Percentiles rank a stretch among this genome's conserved stretches.
These are phyloP conservation scores for Holocentrus rufus DNA, from an alignment of 2,797 vertebrate genomes.

Conservation along the genomic window DNA sequence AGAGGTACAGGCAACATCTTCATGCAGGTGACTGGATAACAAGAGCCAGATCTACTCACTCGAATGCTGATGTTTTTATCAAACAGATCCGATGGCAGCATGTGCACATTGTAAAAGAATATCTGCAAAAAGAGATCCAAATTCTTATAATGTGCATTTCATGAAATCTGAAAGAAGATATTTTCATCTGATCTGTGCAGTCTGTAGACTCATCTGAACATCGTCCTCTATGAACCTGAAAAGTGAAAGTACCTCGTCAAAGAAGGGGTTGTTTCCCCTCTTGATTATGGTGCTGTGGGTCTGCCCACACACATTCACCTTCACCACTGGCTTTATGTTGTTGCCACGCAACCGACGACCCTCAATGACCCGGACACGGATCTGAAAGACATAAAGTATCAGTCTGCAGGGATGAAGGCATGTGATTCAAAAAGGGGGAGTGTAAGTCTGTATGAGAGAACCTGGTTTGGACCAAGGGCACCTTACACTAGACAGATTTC, in stretches of 20 bases:
- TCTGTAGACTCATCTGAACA: background rate
- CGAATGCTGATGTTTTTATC: constrained; percentile 91
- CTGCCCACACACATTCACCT: constrained; percentile 88
- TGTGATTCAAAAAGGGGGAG: no score
- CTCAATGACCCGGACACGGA: constrained; percentile 92
- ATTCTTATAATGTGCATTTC: no score
- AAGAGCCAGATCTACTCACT: constrained; percentile 77
- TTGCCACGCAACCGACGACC: constrained; percentile 94
- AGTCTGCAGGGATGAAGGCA: background rate
- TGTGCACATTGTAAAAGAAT: constrained; percentile 96
- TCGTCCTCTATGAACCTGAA: no score
- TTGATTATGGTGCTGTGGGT: constrained; percentile 96
- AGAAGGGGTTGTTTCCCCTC: constrained; percentile 95
- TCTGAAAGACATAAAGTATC: constrained; percentile 72
- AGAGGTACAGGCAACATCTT: background rate
- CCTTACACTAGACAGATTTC: no score
- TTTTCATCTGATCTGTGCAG: background rate
- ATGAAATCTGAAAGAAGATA: no score
- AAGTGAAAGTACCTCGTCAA: constrained; percentile 89
- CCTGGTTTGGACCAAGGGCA: no score
- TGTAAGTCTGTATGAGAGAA: no score
- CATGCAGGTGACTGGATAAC: background rate
- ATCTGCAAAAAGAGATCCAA: constrained; percentile 80
- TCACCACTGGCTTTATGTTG: constrained; percentile 96
- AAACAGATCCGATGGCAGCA: constrained; percentile 93